Base-by-base conservation (phyloP, 2,888 invertebrate genomes). In the Cecidostiba fungosa region DNA sequence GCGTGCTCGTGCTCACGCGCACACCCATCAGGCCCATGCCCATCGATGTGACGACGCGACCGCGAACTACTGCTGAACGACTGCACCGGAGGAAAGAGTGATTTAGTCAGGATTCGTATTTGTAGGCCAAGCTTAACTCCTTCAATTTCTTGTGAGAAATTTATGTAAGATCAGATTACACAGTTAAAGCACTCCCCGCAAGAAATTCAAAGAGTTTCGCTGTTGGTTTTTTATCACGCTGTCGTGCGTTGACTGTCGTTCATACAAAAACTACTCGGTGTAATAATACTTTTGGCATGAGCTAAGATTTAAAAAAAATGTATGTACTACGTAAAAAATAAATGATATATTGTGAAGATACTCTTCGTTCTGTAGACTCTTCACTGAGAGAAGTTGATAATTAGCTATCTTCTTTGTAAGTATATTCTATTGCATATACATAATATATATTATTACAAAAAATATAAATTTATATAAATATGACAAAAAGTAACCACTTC, bases 51-150 rank as follows among this genome's bases (percentile, higher is more conserved):
- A 98, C 96, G 79, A 99, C 99, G 88, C 97, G 96, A 74, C 99
- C 99, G 87, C 99, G 96, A 87, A 99, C 97, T 79, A 99, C 99
- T 39, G 99, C 99, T 83, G 98, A 98, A 84, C 99, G 99, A 93
- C 99, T 99, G 83, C 14, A 78, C 4, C 54, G 72, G 47, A 50
- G 43, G 29, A 70, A 84, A 80, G 4, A 83, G 1, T n/a, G n/a
- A n/a, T 80, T 84, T 73, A 81, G 50, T 32, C 5, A 26, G 26
- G 47, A 19, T n/a, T 76, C 26, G 1, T 19, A 6, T 3, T 19
- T 0, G 3, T 23, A 5, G 26, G 12, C 74, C 66, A 29, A 47
- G 50, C 26, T 73, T 14, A 10, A 5, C 43, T 74, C 32, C 26
- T 23, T 29, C 36, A 78, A 74, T 73, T 78, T 78, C 62, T 78